Evolutionary conservation across 1,140 invertebrate species (phyloP), one percentile per base, ranked within the genome.

Genomic region (Solen grandis): DNA sequence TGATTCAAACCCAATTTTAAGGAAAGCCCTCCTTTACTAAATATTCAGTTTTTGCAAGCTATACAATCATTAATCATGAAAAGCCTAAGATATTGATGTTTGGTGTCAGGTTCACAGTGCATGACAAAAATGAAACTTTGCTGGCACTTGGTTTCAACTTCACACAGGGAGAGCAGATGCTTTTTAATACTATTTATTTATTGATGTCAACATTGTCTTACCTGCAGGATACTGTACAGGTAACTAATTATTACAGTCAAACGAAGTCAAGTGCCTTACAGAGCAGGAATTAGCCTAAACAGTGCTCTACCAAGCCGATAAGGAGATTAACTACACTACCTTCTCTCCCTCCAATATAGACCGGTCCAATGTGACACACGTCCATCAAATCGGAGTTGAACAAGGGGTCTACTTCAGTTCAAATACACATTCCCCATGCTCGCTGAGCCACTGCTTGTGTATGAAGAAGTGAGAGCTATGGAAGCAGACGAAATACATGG

Each of bases 71-170:
- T 90, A 89, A 89, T 89, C 88, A 89, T 87, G 82, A 83, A 81
- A 84, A 86, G 84, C 83, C 83, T 85, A 77, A 86, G 88, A 87
- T 90, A 90, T 90, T 90, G 89, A 90, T 90, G 89, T 88, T 86
- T 87, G 86, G 82, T 88, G 89, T 90, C 89, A 89, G 85, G 83
- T 85, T 86, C 88, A 88, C 85, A 84, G 88, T 87, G 88, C 89
- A 89, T 88, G 89, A 88, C 87, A 89, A 90, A 90, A 90, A 89
- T 89, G 87, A 89, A 88, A 90, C 85, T 86, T 85, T 81, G 63
- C 86, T 90, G 89, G 87, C 89, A 90, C 85, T 89, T 90, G 73
- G 88, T 75, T 50, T 63, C 22, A 22, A 54, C 77, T 60, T 31
- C 50, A 2, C n/a, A 29, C 16, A 22, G 55, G 77, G 65, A 54